Percentiles rank a stretch among this genome's conserved stretches.
Evolutionary conservation across 1,140 invertebrate species (phyloP).

Genomic region (Drosophila ficusphila): DNA sequence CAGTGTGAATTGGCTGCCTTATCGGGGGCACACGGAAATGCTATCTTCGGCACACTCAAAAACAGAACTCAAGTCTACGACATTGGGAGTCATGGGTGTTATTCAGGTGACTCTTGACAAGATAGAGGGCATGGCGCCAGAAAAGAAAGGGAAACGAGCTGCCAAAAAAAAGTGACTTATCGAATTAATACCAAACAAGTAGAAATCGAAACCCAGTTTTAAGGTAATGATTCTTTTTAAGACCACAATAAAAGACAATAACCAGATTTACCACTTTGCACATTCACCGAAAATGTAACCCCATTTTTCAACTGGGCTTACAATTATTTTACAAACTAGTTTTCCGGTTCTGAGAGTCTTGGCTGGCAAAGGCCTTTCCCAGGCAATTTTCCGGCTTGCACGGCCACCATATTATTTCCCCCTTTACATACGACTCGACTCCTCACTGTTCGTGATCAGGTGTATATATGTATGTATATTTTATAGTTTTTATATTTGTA

Average conservation of each 20-base stretch:
- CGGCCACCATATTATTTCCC: conserved; percentile 22
- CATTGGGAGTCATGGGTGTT: background rate
- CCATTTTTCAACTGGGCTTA: conserved; percentile 10
- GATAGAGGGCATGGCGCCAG: background rate
- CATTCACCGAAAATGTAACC: conserved; percentile 15
- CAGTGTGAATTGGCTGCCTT: conserved; percentile 25
- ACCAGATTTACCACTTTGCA: background rate
- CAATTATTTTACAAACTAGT: conserved; percentile 36
- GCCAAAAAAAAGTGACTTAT: conserved; percentile 1
- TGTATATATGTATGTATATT: too few species aligned
- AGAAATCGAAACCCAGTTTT: background rate
- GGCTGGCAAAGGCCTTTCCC: conserved; percentile 22
- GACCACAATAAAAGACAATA: too few species aligned
- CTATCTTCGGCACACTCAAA: conserved; percentile 2
- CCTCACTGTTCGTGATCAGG: conserved; percentile 20
- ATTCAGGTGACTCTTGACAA: background rate
- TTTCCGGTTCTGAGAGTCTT: conserved; percentile 11
- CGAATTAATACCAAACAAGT: conserved; percentile 1
- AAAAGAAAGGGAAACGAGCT: background rate
- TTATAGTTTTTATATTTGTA: background rate
- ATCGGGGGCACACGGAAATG: conserved; percentile 25
- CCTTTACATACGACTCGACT: conserved; percentile 2
- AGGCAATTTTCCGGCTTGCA: conserved; percentile 22
- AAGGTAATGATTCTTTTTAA: background rate
- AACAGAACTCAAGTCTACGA: background rate